These are phyloP conservation scores for Dexiosoma caninum DNA, from an alignment of 2,888 invertebrate genomes.

Conservation along the genomic window DNA sequence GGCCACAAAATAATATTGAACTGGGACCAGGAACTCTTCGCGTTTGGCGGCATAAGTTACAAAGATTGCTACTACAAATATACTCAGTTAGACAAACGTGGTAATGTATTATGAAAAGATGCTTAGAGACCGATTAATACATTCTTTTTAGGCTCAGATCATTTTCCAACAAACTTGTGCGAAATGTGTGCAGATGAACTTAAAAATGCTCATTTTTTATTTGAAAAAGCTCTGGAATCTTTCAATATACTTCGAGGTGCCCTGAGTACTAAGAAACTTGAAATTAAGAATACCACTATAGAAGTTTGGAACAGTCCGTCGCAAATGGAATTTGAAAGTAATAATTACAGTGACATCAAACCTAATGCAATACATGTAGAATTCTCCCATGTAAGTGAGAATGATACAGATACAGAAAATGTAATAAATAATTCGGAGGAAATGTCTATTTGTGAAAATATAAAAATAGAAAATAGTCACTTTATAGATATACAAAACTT, in stretches of 20 bases:
- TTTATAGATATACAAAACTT: background rate
- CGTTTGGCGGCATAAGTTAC: background rate
- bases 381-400: background rate
- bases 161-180: conserved; percentile 2
- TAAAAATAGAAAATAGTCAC: background rate
- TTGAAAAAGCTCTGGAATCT: conserved; percentile 28
- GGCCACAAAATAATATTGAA: background rate
- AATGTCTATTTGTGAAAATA: background rate
- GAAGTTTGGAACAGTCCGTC: background rate
- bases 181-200: conserved; percentile 9
- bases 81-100: background rate
- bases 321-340: background rate
- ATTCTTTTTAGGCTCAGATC: conserved; percentile 5
- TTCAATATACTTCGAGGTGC: background rate
- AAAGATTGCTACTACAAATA: conserved; percentile 49
- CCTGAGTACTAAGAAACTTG: background rate
- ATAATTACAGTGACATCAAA: background rate
- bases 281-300: background rate
- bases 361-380: background rate
- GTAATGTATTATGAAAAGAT: background rate
- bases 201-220: conserved; percentile 12
- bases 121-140: background rate
- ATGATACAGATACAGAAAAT: background rate
- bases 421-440: background rate
- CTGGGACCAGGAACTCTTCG: conserved; percentile 10